Percentiles rank a stretch among this genome's conserved stretches.
These are phyloP conservation scores for Uloborus diversus DNA, from an alignment of 1,140 invertebrate genomes.

Conservation along the genomic window DNA sequence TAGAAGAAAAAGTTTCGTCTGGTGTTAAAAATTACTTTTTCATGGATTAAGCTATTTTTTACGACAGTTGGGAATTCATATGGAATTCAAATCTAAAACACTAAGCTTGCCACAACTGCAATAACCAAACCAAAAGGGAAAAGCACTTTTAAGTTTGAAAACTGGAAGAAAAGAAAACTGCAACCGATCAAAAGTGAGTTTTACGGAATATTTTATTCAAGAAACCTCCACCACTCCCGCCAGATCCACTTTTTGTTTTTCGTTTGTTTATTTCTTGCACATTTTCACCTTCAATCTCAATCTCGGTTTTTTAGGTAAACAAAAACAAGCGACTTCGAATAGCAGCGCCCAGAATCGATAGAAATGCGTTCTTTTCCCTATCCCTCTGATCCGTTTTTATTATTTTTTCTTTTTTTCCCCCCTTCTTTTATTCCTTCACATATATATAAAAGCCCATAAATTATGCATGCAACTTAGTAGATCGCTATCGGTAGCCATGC, in stretches of 20 bases:
- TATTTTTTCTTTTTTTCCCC: background rate
- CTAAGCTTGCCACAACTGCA: no score
- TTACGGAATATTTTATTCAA: constrained; percentile 33
- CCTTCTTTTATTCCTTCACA: background rate
- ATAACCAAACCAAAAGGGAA: no score
- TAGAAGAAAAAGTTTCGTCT: no score
- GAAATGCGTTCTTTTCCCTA: background rate
- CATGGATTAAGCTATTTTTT: no score
- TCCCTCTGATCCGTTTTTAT: background rate
- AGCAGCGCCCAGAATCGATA: constrained; percentile 11
- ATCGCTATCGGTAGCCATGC: constrained; percentile 44
- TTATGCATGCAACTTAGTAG: constrained; percentile 47
- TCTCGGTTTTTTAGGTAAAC: constrained; percentile 38
- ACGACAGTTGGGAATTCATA: no score
- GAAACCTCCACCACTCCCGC: background rate
- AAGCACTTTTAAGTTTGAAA: no score
- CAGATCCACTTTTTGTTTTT: constrained; percentile 2
- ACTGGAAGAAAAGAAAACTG: background rate
- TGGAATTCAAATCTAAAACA: no score
- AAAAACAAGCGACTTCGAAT: constrained; percentile 27
- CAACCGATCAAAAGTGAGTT: constrained; percentile 32
- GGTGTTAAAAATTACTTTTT: no score
- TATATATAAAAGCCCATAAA: constrained; percentile 33
- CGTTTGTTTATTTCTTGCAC: no score
- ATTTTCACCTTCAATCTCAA: constrained; percentile 27